Evolutionary conservation across 2,113 vertebrate genomes (phyloP).

Genomic region (Thalassoma bifasciatum): DNA sequence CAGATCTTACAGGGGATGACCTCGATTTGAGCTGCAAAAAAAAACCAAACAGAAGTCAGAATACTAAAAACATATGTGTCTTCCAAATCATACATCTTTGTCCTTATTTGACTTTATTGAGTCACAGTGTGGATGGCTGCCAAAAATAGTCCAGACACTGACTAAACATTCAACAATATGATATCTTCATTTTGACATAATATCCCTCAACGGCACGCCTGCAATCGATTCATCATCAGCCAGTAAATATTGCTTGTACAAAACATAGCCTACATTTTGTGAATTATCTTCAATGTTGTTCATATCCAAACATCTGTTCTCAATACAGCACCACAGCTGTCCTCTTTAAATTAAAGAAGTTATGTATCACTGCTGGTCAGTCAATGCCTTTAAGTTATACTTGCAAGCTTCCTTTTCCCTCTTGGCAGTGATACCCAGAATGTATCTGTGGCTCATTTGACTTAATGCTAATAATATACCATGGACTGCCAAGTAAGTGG

Average conservation of each 20-base stretch:
- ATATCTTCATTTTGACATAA: neutral
- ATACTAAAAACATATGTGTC: neutral
- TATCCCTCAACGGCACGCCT: conserved; percentile 18
- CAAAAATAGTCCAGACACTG: conserved; percentile 12
- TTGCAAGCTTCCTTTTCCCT: neutral
- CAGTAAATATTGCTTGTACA: neutral
- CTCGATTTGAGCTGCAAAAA: conserved; percentile 90
- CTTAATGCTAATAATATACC: neutral
- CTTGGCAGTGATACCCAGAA: neutral
- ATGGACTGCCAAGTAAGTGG: neutral
- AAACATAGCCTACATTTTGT: neutral
- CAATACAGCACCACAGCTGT: neutral
- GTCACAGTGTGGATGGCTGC: conserved; percentile 3
- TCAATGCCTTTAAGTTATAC: neutral
- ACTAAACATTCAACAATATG: neutral
- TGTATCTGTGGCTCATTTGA: neutral
- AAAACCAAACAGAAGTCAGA: conserved; percentile 38
- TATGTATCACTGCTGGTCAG: neutral
- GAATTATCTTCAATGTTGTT: no score
- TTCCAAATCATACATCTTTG: conserved; percentile 5
- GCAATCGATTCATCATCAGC: neutral
- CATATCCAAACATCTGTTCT: neutral
- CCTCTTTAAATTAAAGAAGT: neutral
- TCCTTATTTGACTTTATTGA: conserved; percentile 11
- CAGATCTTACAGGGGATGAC: conserved; percentile 96